These are phyloP conservation scores for Eurosta solidaginis DNA, from an alignment of 1,140 invertebrate species.

Conservation along the genomic window DNA sequence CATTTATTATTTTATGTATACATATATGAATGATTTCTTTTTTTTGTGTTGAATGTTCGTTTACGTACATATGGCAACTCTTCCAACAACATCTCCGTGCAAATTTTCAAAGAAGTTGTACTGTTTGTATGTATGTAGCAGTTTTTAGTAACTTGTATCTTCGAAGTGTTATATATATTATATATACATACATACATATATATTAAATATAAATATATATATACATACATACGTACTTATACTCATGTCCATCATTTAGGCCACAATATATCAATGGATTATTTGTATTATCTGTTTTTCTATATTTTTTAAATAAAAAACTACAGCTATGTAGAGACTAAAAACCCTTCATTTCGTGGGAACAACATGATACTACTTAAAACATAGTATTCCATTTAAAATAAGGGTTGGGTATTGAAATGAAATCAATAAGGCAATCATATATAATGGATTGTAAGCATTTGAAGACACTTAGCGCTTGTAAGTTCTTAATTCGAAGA, in stretches of 20 bases:
- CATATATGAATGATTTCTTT: neutral
- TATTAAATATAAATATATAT: neutral
- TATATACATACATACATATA: neutral
- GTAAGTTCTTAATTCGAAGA: no score
- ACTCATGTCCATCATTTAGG: neutral
- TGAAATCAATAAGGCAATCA: no score
- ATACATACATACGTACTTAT: neutral
- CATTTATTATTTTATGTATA: neutral
- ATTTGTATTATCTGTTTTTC: neutral
- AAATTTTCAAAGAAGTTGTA: no score
- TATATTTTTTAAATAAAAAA: neutral
- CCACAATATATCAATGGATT: neutral
- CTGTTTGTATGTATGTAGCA: neutral
- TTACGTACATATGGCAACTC: neutral
- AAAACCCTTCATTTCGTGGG: no score
- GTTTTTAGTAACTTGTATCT: conserved; percentile 20
- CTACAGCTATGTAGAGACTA: neutral
- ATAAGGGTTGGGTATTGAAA: no score
- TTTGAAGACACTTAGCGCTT: neutral
- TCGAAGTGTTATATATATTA: conserved; percentile 16
- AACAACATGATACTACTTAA: no score
- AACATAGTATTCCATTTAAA: no score
- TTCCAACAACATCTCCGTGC: neutral
- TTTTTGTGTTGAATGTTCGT: neutral
- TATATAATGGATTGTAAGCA: no score